Percentiles rank a stretch among this genome's conserved stretches.
Evolutionary conservation across 1,140 invertebrate species (phyloP).

Genomic region (Phortica variegata): DNA sequence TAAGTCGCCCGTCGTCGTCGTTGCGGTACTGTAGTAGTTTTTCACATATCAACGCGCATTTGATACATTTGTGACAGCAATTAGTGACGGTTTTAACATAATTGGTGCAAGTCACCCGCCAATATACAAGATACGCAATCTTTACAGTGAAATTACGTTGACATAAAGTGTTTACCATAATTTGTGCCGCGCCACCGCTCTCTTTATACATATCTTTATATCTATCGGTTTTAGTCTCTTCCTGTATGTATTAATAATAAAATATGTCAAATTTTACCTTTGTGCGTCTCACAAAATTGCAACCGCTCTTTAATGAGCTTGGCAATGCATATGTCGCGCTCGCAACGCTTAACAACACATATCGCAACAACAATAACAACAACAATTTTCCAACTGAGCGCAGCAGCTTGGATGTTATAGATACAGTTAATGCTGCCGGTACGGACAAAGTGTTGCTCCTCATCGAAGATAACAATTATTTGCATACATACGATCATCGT

Average conservation of each 20-base stretch:
- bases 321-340: conserved; percentile 30
- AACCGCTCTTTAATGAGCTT: conserved; percentile 30
- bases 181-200: conserved; percentile 7
- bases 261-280: conserved; percentile 36
- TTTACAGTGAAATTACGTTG: not conserved
- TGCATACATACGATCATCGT: conserved; percentile 24
- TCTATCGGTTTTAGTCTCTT: too few species aligned
- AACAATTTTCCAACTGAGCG: not conserved
- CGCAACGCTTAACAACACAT: conserved; percentile 23
- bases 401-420: conserved; percentile 10
- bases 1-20: conserved; percentile 4
- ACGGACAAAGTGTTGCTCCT: conserved; percentile 28
- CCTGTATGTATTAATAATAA: not conserved
- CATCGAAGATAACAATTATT: conserved; percentile 24
- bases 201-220: too few species aligned
- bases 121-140: conserved; percentile 3
- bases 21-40: too few species aligned
- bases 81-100: conserved; percentile 13
- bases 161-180: conserved; percentile 4
- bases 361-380: not conserved
- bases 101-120: conserved; percentile 3
- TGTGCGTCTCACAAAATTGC: conserved; percentile 31
- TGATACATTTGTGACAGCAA: too few species aligned
- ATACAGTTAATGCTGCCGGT: conserved; percentile 3
- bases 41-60: too few species aligned